Evolutionary conservation across 2,797 vertebrate species (phyloP).

Genomic region (Coilia nasus): DNA sequence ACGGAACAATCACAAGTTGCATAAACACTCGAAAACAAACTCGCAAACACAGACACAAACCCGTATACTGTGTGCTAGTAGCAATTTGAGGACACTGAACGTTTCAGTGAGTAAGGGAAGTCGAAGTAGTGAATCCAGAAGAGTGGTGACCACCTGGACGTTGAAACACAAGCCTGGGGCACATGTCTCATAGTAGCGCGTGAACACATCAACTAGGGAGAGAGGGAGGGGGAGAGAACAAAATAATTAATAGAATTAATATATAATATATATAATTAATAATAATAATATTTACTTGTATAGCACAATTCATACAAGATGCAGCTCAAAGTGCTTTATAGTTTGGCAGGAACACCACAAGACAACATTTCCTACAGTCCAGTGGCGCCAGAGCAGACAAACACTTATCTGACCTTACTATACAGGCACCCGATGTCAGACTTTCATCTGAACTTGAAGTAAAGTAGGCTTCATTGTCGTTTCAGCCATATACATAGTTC

Average conservation of each 20-base stretch:
- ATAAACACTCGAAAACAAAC: not conserved
- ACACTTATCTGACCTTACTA: not conserved
- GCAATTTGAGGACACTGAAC: not conserved
- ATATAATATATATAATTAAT: not conserved
- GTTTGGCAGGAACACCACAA: too few species aligned
- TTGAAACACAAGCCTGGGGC: constrained; percentile 1
- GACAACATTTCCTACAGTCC: too few species aligned
- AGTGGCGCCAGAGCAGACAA: too few species aligned
- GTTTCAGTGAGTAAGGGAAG: not conserved
- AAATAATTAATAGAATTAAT: too few species aligned
- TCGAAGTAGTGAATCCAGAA: not conserved
- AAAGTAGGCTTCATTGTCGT: too few species aligned
- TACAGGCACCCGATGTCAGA: not conserved
- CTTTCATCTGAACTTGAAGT: not conserved
- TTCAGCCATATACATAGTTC: too few species aligned
- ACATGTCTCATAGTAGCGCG: not conserved
- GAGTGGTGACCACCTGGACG: not conserved
- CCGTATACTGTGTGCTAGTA: constrained; percentile 8
- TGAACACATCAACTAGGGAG: not conserved
- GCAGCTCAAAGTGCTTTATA: too few species aligned
- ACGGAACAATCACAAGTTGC: too few species aligned
- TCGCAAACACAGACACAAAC: not conserved
- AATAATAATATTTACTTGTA: too few species aligned
- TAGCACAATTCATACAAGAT: too few species aligned
- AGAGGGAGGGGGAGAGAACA: not conserved